phyloP scores from a whole-genome alignment of 2,888 invertebrate species.

The Heliconius erato region DNA sequence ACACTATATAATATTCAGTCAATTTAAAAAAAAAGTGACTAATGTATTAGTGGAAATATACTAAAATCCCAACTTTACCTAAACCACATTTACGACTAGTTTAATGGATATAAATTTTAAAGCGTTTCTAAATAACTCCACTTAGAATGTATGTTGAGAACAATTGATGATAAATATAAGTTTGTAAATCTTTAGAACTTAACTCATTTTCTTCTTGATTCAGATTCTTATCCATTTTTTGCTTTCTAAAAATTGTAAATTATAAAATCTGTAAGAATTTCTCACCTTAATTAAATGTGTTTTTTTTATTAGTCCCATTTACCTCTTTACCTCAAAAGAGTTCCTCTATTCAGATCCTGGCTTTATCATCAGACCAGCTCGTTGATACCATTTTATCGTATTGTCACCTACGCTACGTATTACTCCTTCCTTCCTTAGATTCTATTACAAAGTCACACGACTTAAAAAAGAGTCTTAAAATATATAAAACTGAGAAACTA shows the following conservation, averaged over 20 bases:
- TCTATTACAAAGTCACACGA: too few species aligned
- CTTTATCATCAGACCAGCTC: too few species aligned
- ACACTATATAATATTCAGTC: too few species aligned
- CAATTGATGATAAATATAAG: neutral
- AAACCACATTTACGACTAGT: conserved; percentile 15
- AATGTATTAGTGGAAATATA: neutral
- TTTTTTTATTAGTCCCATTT: too few species aligned
- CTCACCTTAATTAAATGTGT: too few species aligned
- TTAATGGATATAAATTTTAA: conserved; percentile 1
- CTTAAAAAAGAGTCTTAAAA: too few species aligned
- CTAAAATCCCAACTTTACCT: neutral
- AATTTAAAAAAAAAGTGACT: neutral
- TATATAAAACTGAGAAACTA: too few species aligned
- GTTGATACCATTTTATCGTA: too few species aligned
- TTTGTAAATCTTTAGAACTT: neutral
- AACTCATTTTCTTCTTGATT: neutral
- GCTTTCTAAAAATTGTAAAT: neutral
- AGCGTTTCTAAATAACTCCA: neutral
- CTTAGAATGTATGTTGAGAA: neutral
- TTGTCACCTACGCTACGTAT: too few species aligned
- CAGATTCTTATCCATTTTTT: neutral
- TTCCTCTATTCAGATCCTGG: too few species aligned
- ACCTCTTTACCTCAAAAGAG: too few species aligned
- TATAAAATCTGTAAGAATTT: neutral
- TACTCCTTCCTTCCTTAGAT: too few species aligned